Base-by-base conservation (phyloP, 2,888 invertebrate genomes). In the Drosophila niveifrons region DNA sequence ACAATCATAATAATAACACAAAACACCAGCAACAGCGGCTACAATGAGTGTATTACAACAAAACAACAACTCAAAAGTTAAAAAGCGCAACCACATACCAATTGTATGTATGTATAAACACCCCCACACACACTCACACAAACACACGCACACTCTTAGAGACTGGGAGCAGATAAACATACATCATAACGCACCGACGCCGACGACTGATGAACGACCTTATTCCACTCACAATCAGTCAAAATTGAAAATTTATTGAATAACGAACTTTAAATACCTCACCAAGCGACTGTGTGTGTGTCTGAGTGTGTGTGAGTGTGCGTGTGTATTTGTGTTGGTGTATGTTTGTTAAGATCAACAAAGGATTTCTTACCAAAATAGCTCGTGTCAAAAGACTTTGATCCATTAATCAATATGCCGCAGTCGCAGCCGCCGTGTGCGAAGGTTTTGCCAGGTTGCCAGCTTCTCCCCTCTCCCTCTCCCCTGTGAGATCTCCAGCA, bases 311-410 rank as follows among this genome's bases (percentile, higher is more conserved):
- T 46, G 34, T 15, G 18, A 23, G 47, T 50, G 58, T 58, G 15
- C 61, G 44, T 67, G 50, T 55, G 63, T 66, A 67, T 61, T 66
- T 71, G 68, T 78, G 69, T 44, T 47, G 48, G 31, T 80, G 62
- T 71, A 71, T 86, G 75, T 90, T 83, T 90, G 88, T 88, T 89
- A 90, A 90, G 90, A 90, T 90, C 92, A 91, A 91, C 92, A 91
- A 92, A 90, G 90, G 90, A 90, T 88, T 91, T 86, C 81, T 88
- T 87, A 88, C 90, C 88, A 89, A 91, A 91, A 91, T 91, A 91
- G 91, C 91, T 91, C 91, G 91, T 92, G 92, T 92, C 92, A 91
- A 91, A 91, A 91, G 92, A 88, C 91, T 91, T 92, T 91, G 91
- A 92, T 91, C 91, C 91, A 91, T 92, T 91, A 91, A 91, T 91